Evolutionary conservation across 2,888 invertebrate species (phyloP).

Genomic region (Scaptomyza parva): DNA sequence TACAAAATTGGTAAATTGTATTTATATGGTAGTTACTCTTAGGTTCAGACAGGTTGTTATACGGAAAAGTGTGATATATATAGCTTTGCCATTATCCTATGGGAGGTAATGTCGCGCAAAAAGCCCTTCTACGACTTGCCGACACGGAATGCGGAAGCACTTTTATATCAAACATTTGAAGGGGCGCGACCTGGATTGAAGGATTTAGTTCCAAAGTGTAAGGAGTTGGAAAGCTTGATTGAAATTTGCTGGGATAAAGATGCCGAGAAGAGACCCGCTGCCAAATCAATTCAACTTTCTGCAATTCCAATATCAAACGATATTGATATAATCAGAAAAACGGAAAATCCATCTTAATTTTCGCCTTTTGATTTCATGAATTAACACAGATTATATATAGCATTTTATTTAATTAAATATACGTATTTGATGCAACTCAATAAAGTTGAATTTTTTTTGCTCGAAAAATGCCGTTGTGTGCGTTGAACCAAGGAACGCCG

Average conservation of each 20-base stretch:
- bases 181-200: background rate
- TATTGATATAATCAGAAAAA: background rate
- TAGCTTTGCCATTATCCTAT: background rate
- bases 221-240: background rate
- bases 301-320: background rate
- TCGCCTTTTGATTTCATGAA: too few species aligned
- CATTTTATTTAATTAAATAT: too few species aligned
- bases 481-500: constrained; percentile 1
- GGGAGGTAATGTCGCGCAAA: background rate
- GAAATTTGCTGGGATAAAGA: background rate
- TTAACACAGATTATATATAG: too few species aligned
- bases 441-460: too few species aligned
- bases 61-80: constrained; percentile 2
- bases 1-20: too few species aligned
- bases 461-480: too few species aligned
- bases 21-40: too few species aligned
- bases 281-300: background rate
- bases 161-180: background rate
- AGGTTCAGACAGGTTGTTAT: too few species aligned
- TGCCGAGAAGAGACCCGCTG: background rate
- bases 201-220: background rate
- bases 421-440: too few species aligned
- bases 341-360: background rate
- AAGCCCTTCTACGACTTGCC: background rate
- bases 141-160: background rate